Conservation (phyloP, 2,797 vertebrate genomes). For the Gobio occitaniae region DNA sequence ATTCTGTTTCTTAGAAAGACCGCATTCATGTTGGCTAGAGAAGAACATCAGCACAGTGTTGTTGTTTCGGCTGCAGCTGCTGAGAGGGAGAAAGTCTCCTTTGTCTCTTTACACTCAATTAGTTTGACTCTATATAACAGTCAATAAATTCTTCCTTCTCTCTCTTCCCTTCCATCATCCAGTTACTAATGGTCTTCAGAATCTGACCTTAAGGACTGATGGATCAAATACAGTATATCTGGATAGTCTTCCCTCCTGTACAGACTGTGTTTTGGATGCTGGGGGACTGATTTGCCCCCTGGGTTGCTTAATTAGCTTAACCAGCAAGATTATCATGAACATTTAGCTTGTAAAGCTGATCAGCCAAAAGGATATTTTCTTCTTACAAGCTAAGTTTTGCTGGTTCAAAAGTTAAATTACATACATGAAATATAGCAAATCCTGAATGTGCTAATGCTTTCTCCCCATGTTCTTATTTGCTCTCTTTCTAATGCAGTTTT, state of each 20-base stretch:
- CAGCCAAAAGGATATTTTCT: not conserved
- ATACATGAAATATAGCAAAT: not conserved
- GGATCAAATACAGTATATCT: not conserved
- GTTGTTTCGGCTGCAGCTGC: constrained; percentile 55
- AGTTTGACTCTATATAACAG: constrained; percentile 31
- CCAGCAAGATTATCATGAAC: not conserved
- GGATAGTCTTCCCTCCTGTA: not conserved
- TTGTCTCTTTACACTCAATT: constrained; percentile 50
- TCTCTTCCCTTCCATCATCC: not conserved
- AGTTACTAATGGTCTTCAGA: not conserved
- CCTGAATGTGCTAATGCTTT: not conserved
- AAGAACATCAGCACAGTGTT: constrained; percentile 30
- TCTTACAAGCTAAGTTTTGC: not conserved
- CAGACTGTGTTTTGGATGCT: constrained; percentile 10
- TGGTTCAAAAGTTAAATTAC: not conserved
- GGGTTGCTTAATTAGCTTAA: not conserved
- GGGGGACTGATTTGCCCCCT: not conserved
- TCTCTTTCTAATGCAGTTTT: not conserved
- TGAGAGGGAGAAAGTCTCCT: constrained; percentile 50
- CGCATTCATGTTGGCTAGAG: not conserved
- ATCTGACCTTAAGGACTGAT: constrained; percentile 24
- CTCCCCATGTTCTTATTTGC: not conserved
- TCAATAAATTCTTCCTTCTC: constrained; percentile 26
- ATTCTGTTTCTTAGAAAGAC: constrained; percentile 20
- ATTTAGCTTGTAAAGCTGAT: not conserved